phyloP scores from a whole-genome alignment of 2,113 vertebrate genomes.

The Chelonoidis abingdonii region DNA sequence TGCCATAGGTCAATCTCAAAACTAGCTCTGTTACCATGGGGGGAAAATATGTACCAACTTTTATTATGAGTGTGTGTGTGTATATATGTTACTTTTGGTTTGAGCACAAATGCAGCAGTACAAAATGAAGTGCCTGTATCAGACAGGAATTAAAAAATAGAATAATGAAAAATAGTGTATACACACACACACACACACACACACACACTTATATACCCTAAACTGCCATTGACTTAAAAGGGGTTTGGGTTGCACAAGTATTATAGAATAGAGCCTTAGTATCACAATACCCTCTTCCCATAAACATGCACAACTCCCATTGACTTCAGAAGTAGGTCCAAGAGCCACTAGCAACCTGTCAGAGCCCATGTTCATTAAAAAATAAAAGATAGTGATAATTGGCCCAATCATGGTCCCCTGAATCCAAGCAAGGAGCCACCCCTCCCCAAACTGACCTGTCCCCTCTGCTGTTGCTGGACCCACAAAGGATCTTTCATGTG shows the following conservation, averaged over 20 bases:
- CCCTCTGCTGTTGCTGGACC: not conserved
- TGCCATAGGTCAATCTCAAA: not conserved
- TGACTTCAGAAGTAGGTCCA: not conserved
- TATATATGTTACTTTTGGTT: not conserved
- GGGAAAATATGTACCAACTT: not conserved
- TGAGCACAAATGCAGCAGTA: not conserved
- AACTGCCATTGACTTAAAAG: not conserved
- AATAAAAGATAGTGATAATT: not conserved
- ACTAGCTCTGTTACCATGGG: not conserved
- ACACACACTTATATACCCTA: not conserved
- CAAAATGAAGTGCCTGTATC: not conserved
- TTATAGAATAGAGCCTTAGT: rapidly evolving
- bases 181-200: too few relatives aligned
- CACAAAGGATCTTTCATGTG: not conserved
- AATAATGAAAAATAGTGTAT: not conserved
- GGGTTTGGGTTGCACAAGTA: not conserved
- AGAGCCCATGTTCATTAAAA: not conserved
- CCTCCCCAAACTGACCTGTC: not conserved
- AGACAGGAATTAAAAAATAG: not conserved
- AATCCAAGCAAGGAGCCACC: not conserved
- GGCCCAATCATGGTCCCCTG: not conserved
- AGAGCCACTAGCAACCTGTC: not conserved
- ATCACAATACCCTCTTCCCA: not conserved
- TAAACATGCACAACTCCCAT: not conserved
- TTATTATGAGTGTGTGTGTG: not conserved